These are phyloP conservation scores for Aricia artaxerxes DNA, from an alignment of 2,888 invertebrate species.

Conservation along the genomic window DNA sequence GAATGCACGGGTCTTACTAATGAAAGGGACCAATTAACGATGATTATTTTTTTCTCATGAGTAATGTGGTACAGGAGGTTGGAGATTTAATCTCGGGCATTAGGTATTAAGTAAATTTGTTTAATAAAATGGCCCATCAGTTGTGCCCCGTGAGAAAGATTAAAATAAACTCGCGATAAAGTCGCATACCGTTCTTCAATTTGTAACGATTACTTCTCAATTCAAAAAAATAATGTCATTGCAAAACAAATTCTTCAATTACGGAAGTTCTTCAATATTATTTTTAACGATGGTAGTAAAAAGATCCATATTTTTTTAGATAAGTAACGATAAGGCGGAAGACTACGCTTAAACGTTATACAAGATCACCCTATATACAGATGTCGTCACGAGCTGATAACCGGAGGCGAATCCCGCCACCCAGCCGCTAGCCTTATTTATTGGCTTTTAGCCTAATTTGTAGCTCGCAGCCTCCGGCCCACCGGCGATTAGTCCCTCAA, in stretches of 20 bases:
- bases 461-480: conserved; percentile 53
- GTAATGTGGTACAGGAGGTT: conserved; percentile 62
- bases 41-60: conserved; percentile 75
- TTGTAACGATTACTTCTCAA: neutral
- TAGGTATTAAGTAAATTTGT: conserved; percentile 34
- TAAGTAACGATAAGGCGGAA: neutral
- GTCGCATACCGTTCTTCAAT: conserved; percentile 5
- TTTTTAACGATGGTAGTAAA: neutral
- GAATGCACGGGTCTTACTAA: conserved; percentile 77
- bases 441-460: conserved; percentile 80
- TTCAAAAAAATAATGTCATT: neutral
- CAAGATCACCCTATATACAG: conserved; percentile 57
- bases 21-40: conserved; percentile 80
- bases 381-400: conserved; percentile 74
- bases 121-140: conserved; percentile 31
- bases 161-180: conserved; percentile 27
- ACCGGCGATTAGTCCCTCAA: conserved; percentile 40
- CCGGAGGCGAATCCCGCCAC: conserved; percentile 76
- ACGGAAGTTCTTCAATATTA: neutral
- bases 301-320: no score
- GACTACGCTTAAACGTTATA: neutral
- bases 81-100: conserved; percentile 34
- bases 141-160: conserved; percentile 26
- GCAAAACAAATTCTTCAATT: neutral
- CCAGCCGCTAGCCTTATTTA: conserved; percentile 77